phyloP scores from a whole-genome alignment of 2,888 invertebrate genomes.

The Ryuthela nishihirai region DNA sequence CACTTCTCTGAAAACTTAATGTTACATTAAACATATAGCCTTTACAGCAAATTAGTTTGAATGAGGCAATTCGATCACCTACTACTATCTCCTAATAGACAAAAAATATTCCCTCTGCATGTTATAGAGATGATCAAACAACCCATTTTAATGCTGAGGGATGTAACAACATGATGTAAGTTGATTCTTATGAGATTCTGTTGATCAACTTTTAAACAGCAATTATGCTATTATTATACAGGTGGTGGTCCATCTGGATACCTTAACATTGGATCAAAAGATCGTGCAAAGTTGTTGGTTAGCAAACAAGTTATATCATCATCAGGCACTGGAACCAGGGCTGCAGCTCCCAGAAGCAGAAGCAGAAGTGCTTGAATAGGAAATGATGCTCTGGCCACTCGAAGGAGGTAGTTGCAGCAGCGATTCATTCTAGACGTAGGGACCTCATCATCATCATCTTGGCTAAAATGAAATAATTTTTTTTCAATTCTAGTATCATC shows the following conservation, averaged over 20 bases:
- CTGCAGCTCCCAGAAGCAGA: slow-evolving; percentile 85
- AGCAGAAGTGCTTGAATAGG: slow-evolving; percentile 93
- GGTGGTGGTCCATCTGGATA: slow-evolving; percentile 94
- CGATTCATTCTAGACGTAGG: slow-evolving; percentile 47
- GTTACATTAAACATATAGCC: too few relatives aligned
- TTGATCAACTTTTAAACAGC: too few relatives aligned
- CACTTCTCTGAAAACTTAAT: too few relatives aligned
- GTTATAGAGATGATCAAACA: too few relatives aligned
- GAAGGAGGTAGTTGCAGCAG: slow-evolving; percentile 78
- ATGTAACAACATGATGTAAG: too few relatives aligned
- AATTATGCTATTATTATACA: slow-evolving; percentile 59
- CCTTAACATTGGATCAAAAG: slow-evolving; percentile 80
- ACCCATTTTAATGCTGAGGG: too few relatives aligned
- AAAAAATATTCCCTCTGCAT: too few relatives aligned
- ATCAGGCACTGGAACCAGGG: slow-evolving; percentile 83
- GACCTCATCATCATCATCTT: background rate
- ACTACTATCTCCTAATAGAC: too few relatives aligned
- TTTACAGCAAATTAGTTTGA: too few relatives aligned
- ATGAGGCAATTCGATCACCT: too few relatives aligned
- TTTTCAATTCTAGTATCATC: too few relatives aligned
- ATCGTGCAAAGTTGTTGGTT: slow-evolving; percentile 74
- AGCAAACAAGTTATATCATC: slow-evolving; percentile 81
- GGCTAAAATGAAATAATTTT: background rate
- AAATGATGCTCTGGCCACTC: slow-evolving; percentile 84
- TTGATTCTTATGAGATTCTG: too few relatives aligned